A percentile compares a stretch with the other conserved stretches of the same genome.
phyloP scores from a whole-genome alignment of 1,140 invertebrate species.

The Stegodyphus dumicola region DNA sequence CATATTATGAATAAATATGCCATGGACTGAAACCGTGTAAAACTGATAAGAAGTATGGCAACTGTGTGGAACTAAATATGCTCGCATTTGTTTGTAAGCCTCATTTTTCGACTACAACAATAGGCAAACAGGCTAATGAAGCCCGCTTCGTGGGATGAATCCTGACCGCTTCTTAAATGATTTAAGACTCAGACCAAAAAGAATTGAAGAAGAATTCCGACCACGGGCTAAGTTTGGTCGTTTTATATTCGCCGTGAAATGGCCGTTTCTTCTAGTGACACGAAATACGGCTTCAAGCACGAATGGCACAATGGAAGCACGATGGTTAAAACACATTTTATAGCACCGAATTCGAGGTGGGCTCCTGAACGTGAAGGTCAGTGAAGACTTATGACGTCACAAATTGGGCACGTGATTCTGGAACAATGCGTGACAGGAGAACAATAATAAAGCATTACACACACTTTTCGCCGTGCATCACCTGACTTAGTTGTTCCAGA shows the following conservation, averaged over 20 bases:
- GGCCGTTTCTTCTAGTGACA: not conserved
- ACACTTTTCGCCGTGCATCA: too few relatives aligned
- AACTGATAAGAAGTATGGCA: too few relatives aligned
- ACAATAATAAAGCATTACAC: too few relatives aligned
- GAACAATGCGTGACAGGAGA: slow-evolving; percentile 11
- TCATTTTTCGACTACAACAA: too few relatives aligned
- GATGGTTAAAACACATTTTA: slow-evolving; percentile 30
- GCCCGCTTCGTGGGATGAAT: too few relatives aligned
- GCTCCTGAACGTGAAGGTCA: slow-evolving; percentile 22
- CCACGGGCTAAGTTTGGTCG: not conserved
- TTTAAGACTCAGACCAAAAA: not conserved
- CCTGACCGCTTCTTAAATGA: too few relatives aligned
- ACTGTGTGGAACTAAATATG: too few relatives aligned
- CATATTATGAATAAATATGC: too few relatives aligned
- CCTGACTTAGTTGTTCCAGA: too few relatives aligned
- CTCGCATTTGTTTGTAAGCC: too few relatives aligned
- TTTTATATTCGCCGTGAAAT: not conserved
- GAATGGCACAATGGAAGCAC: slow-evolving; percentile 34
- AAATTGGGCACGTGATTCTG: not conserved
- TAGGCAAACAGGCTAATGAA: too few relatives aligned
- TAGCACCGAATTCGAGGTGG: slow-evolving; percentile 8
- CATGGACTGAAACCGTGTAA: too few relatives aligned
- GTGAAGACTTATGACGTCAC: not conserved
- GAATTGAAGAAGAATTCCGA: not conserved
- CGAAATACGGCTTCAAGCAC: slow-evolving; percentile 38